Conservation (phyloP, 2,113 vertebrate genomes). For the Charadrius vociferus region DNA sequence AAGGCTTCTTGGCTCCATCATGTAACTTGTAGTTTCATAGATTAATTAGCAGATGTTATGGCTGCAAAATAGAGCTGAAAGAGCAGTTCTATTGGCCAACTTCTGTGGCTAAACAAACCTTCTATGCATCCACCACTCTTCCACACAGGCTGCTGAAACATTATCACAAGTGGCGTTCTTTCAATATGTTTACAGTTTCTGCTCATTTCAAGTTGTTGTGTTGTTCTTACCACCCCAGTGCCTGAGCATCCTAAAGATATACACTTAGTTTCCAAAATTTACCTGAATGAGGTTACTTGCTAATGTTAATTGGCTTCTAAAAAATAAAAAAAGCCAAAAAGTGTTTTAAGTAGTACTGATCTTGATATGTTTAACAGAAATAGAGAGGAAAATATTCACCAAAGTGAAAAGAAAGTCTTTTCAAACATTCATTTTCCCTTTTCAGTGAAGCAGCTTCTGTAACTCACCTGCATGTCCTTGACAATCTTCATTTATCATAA, state of each 20-base stretch:
- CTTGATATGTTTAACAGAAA: neutral
- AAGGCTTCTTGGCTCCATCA: neutral
- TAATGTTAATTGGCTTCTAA: neutral
- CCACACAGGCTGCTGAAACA: neutral
- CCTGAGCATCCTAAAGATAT: neutral
- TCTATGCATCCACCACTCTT: neutral
- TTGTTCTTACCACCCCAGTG: neutral
- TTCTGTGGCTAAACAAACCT: neutral
- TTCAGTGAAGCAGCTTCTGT: neutral
- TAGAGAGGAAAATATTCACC: neutral
- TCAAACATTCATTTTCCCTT: neutral
- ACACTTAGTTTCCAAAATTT: neutral
- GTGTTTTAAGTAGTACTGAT: neutral
- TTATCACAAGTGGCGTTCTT: neutral
- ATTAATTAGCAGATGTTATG: neutral
- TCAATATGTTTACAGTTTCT: neutral
- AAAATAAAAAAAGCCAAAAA: neutral
- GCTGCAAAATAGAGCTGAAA: neutral
- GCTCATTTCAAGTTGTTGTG: neutral
- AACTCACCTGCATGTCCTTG: neutral
- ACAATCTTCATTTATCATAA: neutral
- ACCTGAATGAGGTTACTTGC: neutral
- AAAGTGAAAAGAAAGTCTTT: neutral
- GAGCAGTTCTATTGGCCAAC: neutral
- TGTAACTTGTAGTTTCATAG: neutral